Base-by-base conservation (phyloP, 2,113 vertebrate genomes). In the Forbesichthys papilliferus region DNA sequence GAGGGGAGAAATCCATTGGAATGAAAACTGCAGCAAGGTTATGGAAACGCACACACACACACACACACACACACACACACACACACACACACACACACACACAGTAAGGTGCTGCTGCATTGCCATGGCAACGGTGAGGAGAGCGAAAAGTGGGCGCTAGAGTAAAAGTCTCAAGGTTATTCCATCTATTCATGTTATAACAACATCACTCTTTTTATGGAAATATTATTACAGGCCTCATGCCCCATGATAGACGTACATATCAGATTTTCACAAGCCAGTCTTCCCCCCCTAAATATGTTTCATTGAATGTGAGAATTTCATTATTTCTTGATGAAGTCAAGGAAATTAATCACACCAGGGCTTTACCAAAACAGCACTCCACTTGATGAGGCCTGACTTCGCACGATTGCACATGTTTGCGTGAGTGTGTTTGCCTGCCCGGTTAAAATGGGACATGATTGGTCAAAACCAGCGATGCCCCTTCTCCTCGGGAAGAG, bases 101-200 rank as follows among this genome's bases (percentile, higher is more conserved):
- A 27, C 64, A 79, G 77, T 74, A 78, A 78, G 84, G 80, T 52
- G 36, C 83, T 79, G 82, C 81, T 82, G 83, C 67, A 68, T 91
- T 48, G n/a, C 88, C 87, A 90, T 86, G 81, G 86, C 81, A 85
- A 90, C 84, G 70, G 77, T 18, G 78, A 72, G 68, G 73, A 82
- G 84, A 78, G 73, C 58, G 63, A 80, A 73, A 72, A 74, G 78
- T 51, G 48, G 34, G 61, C 73, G 84, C 72, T 73, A 69, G 66
- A 84, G 78, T 81, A 84, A 71, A 70, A 82, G 53, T 81, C 83
- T 89, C 87, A 89, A 89, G 86, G 88, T 90, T 88, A 90, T 78
- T 85, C 84, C 85, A 81, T 86, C 67, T 84, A 80, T 84, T 90
- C 81, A 85, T 88, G 86, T 89, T 85, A 87, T 89, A 89, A 88